A percentile compares a stretch with the other conserved stretches of the same genome.
Conservation (phyloP, 92 coral and sea anemone species). For the Micromussa lordhowensis region DNA sequence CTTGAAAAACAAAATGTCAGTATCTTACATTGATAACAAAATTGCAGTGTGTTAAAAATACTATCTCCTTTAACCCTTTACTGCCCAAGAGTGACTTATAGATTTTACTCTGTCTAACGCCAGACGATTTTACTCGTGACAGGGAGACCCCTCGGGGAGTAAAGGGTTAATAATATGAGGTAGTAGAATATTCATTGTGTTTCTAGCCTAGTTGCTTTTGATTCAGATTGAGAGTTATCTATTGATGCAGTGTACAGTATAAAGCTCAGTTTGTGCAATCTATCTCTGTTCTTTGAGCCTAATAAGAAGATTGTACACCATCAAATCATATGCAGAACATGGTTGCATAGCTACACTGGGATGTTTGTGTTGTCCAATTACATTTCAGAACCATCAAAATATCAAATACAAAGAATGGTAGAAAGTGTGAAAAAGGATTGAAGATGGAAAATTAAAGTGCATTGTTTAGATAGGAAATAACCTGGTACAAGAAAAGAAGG, state of each 20-base stretch:
- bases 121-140: no score
- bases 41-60: not conserved
- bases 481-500: not conserved
- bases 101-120: no score
- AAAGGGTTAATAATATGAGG: not conserved
- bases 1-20: no score
- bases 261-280: no score
- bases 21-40: no score
- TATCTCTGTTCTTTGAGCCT: not conserved
- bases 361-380: not conserved
- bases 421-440: not conserved
- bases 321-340: not conserved
- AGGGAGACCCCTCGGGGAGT: no score
- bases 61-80: no score
- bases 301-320: no score
- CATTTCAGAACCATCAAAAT: no score
- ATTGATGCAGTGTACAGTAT: no score
- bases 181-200: not conserved
- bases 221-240: not conserved
- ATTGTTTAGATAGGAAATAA: not conserved
- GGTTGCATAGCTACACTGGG: not conserved
- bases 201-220: not conserved
- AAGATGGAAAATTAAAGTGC: not conserved
- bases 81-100: no score
- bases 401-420: not conserved